Conservation (phyloP, 2,888 invertebrate genomes). For the Lamellibrachia satsuma region DNA sequence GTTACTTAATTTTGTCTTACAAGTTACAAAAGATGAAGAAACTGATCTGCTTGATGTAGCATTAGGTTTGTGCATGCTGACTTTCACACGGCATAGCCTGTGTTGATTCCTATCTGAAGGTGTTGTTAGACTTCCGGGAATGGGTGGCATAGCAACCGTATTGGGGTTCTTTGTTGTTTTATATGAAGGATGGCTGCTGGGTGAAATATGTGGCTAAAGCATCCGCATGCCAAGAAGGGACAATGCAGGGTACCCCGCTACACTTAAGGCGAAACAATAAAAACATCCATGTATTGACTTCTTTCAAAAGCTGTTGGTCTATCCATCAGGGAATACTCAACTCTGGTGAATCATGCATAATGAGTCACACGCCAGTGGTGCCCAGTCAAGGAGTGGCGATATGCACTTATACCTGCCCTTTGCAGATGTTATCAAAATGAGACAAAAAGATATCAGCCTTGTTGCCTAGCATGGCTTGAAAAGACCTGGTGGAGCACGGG, state of each 20-base stretch:
- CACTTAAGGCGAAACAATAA: too few relatives aligned
- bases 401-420: background rate
- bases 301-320: background rate
- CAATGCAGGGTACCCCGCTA: too few relatives aligned
- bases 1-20: background rate
- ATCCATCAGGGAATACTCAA: background rate
- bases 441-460: background rate
- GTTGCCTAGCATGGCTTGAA: too few relatives aligned
- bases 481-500: too few relatives aligned
- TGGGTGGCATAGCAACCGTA: too few relatives aligned
- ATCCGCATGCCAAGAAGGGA: too few relatives aligned
- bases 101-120: background rate
- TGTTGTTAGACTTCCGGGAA: background rate
- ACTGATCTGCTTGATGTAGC: background rate
- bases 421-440: background rate
- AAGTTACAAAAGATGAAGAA: background rate
- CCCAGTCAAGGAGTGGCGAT: background rate
- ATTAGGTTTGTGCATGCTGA: background rate
- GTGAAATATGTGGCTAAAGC: too few relatives aligned
- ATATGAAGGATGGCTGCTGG: too few relatives aligned
- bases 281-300: background rate
- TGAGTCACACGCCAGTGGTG: background rate
- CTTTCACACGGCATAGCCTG: background rate
- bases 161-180: too few relatives aligned
- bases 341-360: background rate